Evolutionary conservation across 2,113 vertebrate species (phyloP).

Genomic region (Odontophorus gujanensis): DNA sequence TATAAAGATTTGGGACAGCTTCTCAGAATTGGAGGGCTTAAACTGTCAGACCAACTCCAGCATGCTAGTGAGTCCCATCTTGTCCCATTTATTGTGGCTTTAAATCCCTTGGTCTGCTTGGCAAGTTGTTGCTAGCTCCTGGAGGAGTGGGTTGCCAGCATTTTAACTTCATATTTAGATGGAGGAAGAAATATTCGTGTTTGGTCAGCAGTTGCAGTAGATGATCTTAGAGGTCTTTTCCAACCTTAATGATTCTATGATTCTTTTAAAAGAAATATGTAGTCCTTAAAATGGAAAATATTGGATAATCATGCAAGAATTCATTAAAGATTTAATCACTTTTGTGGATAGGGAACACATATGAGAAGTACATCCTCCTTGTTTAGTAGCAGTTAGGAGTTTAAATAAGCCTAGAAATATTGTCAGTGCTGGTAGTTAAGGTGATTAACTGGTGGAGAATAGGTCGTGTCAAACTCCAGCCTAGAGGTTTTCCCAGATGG

Average conservation of each 20-base stretch:
- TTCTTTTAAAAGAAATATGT: neutral
- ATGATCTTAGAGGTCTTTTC: too few species aligned
- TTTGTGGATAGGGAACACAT: neutral
- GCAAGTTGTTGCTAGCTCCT: neutral
- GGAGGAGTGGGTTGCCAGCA: neutral
- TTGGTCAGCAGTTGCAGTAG: too few species aligned
- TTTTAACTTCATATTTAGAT: neutral
- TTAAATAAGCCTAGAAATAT: constrained; percentile 1
- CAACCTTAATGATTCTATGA: too few species aligned
- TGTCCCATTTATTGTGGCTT: neutral
- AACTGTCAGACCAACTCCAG: neutral
- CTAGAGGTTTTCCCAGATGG: neutral
- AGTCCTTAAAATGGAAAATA: neutral
- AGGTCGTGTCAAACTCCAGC: neutral
- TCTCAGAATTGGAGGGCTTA: neutral
- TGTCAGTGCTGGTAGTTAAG: neutral
- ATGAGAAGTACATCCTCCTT: neutral
- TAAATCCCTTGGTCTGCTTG: neutral
- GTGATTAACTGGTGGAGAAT: neutral
- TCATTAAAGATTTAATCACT: neutral
- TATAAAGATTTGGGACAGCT: neutral
- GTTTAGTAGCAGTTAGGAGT: neutral
- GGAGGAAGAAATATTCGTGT: neutral
- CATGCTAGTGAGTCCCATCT: neutral
- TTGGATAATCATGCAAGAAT: neutral